Base-by-base conservation (phyloP, 2,113 vertebrate species). In the Gopherus evgoodei region DNA sequence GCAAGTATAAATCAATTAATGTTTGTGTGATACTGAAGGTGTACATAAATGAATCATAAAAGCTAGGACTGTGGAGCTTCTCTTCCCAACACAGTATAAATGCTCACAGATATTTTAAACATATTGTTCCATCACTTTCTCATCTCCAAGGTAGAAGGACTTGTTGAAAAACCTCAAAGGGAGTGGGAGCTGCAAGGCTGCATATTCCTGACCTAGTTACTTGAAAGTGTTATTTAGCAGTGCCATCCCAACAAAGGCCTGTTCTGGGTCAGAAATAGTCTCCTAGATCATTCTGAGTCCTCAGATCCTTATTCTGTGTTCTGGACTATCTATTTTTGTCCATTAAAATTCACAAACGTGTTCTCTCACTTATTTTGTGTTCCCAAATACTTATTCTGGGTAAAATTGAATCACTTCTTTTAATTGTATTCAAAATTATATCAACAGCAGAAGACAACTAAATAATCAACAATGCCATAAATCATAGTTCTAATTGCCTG, bases 21-120 rank as follows among this genome's bases (percentile, higher is more conserved):
- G 0, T 84, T 76, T 76, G 13, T n/a, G 38, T 87, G 90, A 81
- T 69, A 56, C 8, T 17, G 8, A 53, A 56, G 53, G 11, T 44
- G 42, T 16, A 24, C 0, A 3, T 47, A 57, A 5, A 11, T 16
- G 78, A 90, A 90, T 22, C 11, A 35, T 83, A 86, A 56, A 25
- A 69, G 35, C 12, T 0, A 0, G 87, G 83, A 90, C n/a, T 52
- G 84, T 75, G 57, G 16, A 80, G 2, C 25, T 0, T 0, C 0
- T 0, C 82, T 78, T 83, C 52, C 44, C 50, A 53, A 65, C 86
- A 76, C 24, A 57, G 47, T 65, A 44, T 65, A 31, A 90, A 88
- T 4, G 5, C 27, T 52, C 82, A 62, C 56, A 62, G 49, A 17
- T 62, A 44, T 57, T 87, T 13, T 49, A 56, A 81, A n/a, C 13